phyloP scores from a whole-genome alignment of 2,113 vertebrate genomes.

The Microcebus lehilahytsara region DNA sequence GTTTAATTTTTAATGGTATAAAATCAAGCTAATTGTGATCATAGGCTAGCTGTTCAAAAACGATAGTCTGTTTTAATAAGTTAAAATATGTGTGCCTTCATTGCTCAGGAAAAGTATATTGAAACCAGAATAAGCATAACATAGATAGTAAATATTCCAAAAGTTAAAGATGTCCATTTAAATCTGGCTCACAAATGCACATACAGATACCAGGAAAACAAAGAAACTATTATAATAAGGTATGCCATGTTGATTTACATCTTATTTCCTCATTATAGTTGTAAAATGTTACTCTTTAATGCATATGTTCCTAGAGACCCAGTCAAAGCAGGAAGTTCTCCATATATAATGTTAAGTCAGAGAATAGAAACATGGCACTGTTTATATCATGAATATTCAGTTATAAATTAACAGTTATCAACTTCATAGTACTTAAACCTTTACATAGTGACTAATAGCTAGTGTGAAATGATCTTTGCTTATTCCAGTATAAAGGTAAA shows the following conservation, averaged over 20 bases:
- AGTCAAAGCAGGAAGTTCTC: neutral
- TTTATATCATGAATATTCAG: neutral
- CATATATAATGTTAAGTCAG: neutral
- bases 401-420: neutral
- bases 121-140: neutral
- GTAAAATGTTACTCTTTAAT: neutral
- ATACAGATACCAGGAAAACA: neutral
- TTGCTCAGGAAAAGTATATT: neutral
- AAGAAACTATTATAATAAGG: neutral
- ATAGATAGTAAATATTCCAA: neutral
- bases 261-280: neutral
- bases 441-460: neutral
- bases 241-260: neutral
- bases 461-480: neutral
- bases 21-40: neutral
- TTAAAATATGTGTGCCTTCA: neutral
- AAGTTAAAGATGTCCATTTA: neutral
- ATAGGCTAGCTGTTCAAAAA: neutral
- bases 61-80: neutral
- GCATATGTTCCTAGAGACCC: neutral
- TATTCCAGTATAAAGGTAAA: neutral
- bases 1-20: neutral
- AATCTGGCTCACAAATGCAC: neutral
- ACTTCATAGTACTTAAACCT: neutral
- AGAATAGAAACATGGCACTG: neutral